Evolutionary conservation across 2,113 vertebrate genomes (phyloP).

Genomic region (Corythaeola cristata): DNA sequence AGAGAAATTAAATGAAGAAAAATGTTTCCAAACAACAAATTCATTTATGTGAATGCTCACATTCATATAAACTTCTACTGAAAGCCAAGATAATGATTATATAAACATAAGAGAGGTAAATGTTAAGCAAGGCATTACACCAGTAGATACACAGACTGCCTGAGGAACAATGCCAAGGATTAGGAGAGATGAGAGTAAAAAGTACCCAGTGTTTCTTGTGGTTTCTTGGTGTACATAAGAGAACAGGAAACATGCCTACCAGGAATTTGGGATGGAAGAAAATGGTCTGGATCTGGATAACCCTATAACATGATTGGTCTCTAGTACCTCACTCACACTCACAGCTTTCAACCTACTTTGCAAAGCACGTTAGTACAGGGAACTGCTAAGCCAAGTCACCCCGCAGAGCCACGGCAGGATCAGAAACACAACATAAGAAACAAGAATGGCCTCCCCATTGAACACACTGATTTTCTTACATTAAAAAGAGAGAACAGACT

Average conservation of each 20-base stretch:
- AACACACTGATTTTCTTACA: neutral
- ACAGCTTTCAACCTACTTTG: neutral
- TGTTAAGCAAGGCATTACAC: neutral
- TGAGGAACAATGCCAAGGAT: neutral
- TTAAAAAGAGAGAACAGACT: neutral
- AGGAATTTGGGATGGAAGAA: neutral
- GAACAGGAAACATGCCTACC: neutral
- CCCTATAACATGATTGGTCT: neutral
- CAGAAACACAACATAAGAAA: neutral
- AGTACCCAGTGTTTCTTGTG: neutral
- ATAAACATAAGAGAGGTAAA: neutral
- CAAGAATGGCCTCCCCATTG: neutral
- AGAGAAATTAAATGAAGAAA: neutral
- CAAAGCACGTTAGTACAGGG: neutral
- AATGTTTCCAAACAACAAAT: neutral
- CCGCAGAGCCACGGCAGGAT: neutral
- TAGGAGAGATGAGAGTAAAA: neutral
- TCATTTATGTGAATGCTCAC: no score
- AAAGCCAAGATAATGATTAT: neutral
- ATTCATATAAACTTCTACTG: neutral
- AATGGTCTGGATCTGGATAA: neutral
- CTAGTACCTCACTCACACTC: neutral
- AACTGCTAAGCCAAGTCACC: neutral
- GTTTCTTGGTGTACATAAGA: neutral
- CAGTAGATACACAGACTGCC: neutral